Base-by-base conservation (phyloP, 2,888 invertebrate species). In the Alloplasta piceator region DNA sequence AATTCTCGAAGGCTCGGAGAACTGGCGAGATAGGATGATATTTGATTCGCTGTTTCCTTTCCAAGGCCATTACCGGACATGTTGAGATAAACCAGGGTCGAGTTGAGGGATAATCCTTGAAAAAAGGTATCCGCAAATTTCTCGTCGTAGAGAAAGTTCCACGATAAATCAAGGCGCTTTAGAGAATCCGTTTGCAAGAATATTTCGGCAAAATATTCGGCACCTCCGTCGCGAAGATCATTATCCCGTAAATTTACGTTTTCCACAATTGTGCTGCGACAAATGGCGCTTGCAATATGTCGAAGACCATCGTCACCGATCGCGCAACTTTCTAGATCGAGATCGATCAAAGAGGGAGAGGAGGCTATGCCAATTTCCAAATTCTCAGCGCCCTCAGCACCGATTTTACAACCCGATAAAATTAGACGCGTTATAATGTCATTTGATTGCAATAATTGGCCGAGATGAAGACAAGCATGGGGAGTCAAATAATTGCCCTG, bases 211-310 rank as follows among this genome's bases (percentile, higher is more conserved):
- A 95, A 83, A 61, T 87, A 82, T 74, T 87, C 84, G 0, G 91
- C 91, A 6, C 92, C 91, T 36, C 86, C 88, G 82, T 94, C 93
- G 6, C 92, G 92, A 43, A 95, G 89, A 61, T 92, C 86, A 86
- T 94, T 94, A 56, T 93, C 92, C 68, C 93, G 92, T 41, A 95
- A 81, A 89, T 93, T 92, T 5, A 95, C 85, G 36, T 86, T 90
- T 78, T 87, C 87, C 2, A 94, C 83, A 1, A 88, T 86, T 10
- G 84, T 67, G 76, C 92, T 92, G 7, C 88, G 87, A 43, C 83
- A 84, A 5, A 94, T 83, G 3, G 92, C 92, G 0, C 80, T 82
- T 39, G 89, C 87, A 7, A 94, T 77, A 6, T 85, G 63, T 12
- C 79, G 74, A 9, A 94, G 79, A 5, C 94, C 94, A 38, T 92